These are phyloP conservation scores for Etheostoma cragini DNA, from an alignment of 2,113 vertebrate genomes.

Conservation along the genomic window DNA sequence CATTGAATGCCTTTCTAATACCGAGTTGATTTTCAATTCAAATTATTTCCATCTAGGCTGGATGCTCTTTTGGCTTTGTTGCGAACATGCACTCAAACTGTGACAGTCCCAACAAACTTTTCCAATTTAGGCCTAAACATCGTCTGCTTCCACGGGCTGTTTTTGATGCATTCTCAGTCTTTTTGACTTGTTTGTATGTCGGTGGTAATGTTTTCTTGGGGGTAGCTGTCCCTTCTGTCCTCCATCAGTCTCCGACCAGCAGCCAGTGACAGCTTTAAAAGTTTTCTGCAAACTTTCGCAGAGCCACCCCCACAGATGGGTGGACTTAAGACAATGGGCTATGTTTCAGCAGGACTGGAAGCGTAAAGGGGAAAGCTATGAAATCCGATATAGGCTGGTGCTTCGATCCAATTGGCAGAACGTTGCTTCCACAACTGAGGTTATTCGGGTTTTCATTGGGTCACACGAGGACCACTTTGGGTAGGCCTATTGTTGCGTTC, in stretches of 20 bases:
- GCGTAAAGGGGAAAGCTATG: conserved; percentile 76
- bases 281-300: conserved; percentile 71
- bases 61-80: conserved; percentile 37
- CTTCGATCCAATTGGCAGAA: conserved; percentile 18
- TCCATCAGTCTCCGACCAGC: conserved; percentile 71
- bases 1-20: conserved; percentile 41
- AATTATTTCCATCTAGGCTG: conserved; percentile 28
- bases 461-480: conserved; percentile 55
- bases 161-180: conserved; percentile 37
- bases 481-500: conserved; percentile 30
- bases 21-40: conserved; percentile 56
- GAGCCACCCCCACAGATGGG: conserved; percentile 83
- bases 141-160: not conserved
- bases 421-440: conserved; percentile 8
- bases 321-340: conserved; percentile 79
- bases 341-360: conserved; percentile 46
- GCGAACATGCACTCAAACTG: conserved; percentile 37
- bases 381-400: conserved; percentile 25
- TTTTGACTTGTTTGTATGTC: conserved; percentile 3
- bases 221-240: conserved; percentile 33
- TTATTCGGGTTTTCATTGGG: conserved; percentile 44
- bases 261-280: conserved; percentile 71
- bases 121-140: conserved; percentile 43
- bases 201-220: conserved; percentile 21
- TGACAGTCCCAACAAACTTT: conserved; percentile 30